Evolutionary conservation across 2,888 invertebrate species (phyloP).

Genomic region (Emmelina monodactyla): DNA sequence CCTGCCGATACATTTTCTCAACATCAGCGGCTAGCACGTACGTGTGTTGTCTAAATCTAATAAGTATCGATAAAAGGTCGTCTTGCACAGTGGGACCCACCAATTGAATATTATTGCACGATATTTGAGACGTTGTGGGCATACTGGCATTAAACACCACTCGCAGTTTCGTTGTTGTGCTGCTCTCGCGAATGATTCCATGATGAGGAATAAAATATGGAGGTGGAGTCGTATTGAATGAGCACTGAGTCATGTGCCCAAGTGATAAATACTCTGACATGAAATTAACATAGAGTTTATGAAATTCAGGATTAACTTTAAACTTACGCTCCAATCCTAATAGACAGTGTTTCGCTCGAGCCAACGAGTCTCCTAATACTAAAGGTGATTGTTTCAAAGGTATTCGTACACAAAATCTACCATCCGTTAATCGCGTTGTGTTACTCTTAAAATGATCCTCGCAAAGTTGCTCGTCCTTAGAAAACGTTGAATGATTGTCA

Average conservation of each 20-base stretch:
- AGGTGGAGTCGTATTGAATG: neutral
- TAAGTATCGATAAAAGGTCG: neutral
- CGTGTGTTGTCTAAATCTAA: neutral
- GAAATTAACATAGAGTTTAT: neutral
- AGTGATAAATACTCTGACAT: neutral
- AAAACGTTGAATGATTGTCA: neutral
- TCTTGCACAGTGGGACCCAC: neutral
- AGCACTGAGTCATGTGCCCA: neutral
- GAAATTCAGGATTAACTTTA: neutral
- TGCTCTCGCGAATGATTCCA: neutral
- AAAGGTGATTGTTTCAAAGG: neutral
- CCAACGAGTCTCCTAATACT: neutral
- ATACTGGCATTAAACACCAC: slow-evolving; percentile 1
- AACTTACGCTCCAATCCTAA: neutral
- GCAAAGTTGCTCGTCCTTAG: neutral
- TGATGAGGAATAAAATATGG: neutral
- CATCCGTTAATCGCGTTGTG: neutral
- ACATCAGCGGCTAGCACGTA: neutral
- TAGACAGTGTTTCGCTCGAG: neutral
- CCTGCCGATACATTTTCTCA: neutral
- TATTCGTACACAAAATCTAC: neutral
- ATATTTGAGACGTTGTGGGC: neutral
- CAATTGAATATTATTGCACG: slow-evolving; percentile 1
- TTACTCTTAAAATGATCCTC: neutral
- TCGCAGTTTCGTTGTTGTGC: neutral